These are phyloP conservation scores for Drosophila lacicola DNA, from an alignment of 2,888 invertebrate species.

Conservation along the genomic window DNA sequence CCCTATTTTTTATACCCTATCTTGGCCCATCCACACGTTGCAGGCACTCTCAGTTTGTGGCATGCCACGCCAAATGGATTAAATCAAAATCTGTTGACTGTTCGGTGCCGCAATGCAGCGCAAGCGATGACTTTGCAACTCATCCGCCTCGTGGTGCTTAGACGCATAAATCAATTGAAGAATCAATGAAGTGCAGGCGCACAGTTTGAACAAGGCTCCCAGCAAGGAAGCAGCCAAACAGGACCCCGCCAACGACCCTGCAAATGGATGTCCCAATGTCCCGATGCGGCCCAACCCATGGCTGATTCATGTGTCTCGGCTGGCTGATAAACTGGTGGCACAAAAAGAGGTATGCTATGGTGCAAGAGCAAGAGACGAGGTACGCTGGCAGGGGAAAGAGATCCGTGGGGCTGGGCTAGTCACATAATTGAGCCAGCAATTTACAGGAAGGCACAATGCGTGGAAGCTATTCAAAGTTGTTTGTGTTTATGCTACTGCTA, in stretches of 20 bases:
- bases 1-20: too few relatives aligned
- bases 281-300: constrained; percentile 16
- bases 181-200: constrained; percentile 69
- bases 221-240: constrained; percentile 2
- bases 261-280: constrained; percentile 40
- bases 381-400: background rate
- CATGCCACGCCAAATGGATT: constrained; percentile 37
- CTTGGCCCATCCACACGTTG: background rate
- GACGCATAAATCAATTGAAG: constrained; percentile 68
- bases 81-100: constrained; percentile 40
- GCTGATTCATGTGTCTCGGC: constrained; percentile 56
- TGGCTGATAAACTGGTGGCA: constrained; percentile 54
- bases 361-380: background rate
- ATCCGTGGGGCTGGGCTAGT: constrained; percentile 19
- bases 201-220: constrained; percentile 19
- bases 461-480: constrained; percentile 58
- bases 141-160: constrained; percentile 42
- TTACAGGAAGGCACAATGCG: constrained; percentile 55
- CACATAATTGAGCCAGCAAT: constrained; percentile 69
- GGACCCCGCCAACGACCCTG: constrained; percentile 27
- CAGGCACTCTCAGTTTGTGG: constrained; percentile 16
- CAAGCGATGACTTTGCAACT: constrained; percentile 43
- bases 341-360: constrained; percentile 13
- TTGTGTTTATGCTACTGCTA: constrained; percentile 41
- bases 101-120: constrained; percentile 44